A percentile compares a stretch with the other conserved stretches of the same genome.
These are phyloP conservation scores for Leucophenga maculata DNA, from an alignment of 2,888 invertebrate genomes.

Conservation along the genomic window DNA sequence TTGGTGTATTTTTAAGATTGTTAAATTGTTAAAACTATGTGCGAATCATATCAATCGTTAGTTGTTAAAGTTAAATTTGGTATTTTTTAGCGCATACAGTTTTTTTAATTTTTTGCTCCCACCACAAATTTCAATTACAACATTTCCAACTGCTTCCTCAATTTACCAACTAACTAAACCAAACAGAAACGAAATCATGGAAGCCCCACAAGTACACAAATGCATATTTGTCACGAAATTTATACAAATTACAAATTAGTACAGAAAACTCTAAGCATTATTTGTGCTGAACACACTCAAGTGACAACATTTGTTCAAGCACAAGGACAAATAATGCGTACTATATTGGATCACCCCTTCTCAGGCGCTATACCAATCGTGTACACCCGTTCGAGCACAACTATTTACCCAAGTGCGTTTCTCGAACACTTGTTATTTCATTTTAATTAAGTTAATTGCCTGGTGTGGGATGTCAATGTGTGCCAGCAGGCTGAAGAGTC, in stretches of 20 bases:
- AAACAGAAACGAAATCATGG: too few relatives aligned
- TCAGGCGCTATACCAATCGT: not conserved
- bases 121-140: too few relatives aligned
- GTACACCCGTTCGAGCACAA: not conserved
- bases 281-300: constrained; percentile 7
- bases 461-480: constrained; percentile 57
- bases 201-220: not conserved
- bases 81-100: too few relatives aligned
- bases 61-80: too few relatives aligned
- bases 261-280: not conserved
- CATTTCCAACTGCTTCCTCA: too few relatives aligned
- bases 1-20: not conserved
- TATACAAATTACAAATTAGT: constrained; percentile 12
- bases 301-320: constrained; percentile 22
- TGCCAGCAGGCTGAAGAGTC: not conserved
- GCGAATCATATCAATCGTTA: too few relatives aligned
- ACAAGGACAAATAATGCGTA: constrained; percentile 1
- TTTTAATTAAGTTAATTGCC: constrained; percentile 72
- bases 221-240: constrained; percentile 1
- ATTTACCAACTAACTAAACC: too few relatives aligned
- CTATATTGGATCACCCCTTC: not conserved
- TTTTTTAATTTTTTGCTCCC: too few relatives aligned
- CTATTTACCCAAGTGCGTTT: not conserved
- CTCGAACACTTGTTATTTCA: constrained; percentile 67
- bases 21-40: not conserved